Evolutionary conservation across 2,113 vertebrate genomes (phyloP).

Genomic region (Mirza zaza): DNA sequence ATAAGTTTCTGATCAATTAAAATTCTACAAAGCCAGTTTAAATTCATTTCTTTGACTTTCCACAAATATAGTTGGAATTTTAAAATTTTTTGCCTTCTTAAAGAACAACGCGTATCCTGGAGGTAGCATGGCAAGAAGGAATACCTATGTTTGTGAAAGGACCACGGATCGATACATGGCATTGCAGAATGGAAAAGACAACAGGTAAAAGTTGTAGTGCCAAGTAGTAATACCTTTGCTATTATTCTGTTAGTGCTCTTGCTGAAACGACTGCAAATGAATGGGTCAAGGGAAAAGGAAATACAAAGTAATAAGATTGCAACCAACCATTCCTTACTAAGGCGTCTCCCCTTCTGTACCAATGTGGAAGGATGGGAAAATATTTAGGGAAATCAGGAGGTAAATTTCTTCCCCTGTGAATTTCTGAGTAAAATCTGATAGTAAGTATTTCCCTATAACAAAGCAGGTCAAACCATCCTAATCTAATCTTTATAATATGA

Average conservation of each 20-base stretch:
- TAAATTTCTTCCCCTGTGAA: background rate
- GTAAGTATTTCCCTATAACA: no score
- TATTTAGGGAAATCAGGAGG: background rate
- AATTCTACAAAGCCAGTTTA: background rate
- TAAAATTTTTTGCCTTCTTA: conserved; percentile 54
- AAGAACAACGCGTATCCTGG: conserved; percentile 90
- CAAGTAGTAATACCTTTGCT: rapidly evolving
- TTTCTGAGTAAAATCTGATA: background rate
- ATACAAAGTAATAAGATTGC: no score
- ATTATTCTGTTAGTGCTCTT: background rate
- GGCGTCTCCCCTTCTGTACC: background rate
- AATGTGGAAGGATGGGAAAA: background rate
- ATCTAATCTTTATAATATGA: background rate
- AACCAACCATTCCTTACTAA: rapidly evolving
- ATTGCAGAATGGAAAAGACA: conserved; percentile 97
- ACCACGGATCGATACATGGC: conserved; percentile 92
- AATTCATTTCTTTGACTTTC: conserved; percentile 2
- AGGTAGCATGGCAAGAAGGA: conserved; percentile 96
- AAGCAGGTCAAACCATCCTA: background rate
- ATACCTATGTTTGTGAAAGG: conserved; percentile 97
- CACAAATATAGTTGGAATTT: conserved; percentile 22
- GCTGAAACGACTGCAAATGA: background rate
- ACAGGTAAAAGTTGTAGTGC: conserved; percentile 86
- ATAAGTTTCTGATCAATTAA: background rate
- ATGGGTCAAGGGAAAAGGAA: background rate